Base-by-base conservation (phyloP, 2,797 vertebrate genomes). In the Pipistrellus pipistrellus region DNA sequence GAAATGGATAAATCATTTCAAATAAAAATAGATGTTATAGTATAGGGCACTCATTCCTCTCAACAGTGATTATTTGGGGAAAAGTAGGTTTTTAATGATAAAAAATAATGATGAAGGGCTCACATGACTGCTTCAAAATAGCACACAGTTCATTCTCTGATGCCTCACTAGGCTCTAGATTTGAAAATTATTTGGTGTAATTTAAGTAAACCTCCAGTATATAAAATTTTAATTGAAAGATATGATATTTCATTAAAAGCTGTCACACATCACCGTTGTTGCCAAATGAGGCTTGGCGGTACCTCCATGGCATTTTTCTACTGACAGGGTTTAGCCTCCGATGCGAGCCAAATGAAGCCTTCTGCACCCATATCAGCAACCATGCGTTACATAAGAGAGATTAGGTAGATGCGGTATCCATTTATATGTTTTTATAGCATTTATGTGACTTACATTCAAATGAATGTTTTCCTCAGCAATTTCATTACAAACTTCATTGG, bases 21-120 rank as follows among this genome's bases (percentile, higher is more conserved):
- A 98, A 98, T 97, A 98, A 97, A 98, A 98, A 97, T 97, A 97
- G 85, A 95, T 95, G 51, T 55, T 87, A 38, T 96, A 71, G 94
- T 97, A 93, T 57, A 88, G 88, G 96, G 75, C 35, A 90, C 25
- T 95, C 2, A 23, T 94, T 89, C 76, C 93, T 38, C 4, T 97
- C 90, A 92, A 84, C 97, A 95, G 97, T 98, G 97, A 93, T 98
- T 98, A 97, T 96, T 98, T 97, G 64, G 6, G 32, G 55, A 2
- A 94, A 84, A 95, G 90, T 93, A 78, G 4, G 41, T 69, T 57
- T 21, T 4, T 96, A 97, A 96, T 96, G 85, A 96, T 88, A 96
- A 95, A 97, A 95, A 95, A 96, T 94, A 94, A 71, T 90, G 86
- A 95, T 92, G 90, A 95, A 81, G 0, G 3, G 5, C 17, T 96